Evolutionary conservation across 2,888 invertebrate species (phyloP), one percentile per base, ranked within the genome.

Genomic region (Xanthostigma xanthostigma): DNA sequence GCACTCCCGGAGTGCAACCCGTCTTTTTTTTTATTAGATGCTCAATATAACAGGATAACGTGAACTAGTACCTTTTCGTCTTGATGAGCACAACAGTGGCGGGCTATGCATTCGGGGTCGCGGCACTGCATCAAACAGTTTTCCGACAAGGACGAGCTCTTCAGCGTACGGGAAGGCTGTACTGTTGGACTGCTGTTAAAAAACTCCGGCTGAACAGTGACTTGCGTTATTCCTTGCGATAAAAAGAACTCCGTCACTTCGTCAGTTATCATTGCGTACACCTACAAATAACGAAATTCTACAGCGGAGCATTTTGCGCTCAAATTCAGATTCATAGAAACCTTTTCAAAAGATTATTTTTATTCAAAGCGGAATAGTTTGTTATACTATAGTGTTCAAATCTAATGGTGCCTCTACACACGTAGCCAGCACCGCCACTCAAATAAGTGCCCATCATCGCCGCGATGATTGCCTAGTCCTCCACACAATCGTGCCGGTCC

Each of bases 151-250:
- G 49, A 49, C 54, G 56, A 41, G 52, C 45, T 45, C 49, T 62
- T 9, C 36, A 9, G 14, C 13, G 1, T 36, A 14, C 4, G 9
- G 37, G 11, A 5, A 36, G 6, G 36, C 4, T 17, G 17, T 11
- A 8, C 9, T 14, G 13, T 14, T 12, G 12, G 36, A 13, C 44
- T 17, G 12, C n/a, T 14, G 33, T 36, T 58, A 54, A 59, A 66
- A 61, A 91, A 92, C 64, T 92, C 92, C 0, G 92, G 91, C 62
- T 92, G 92, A 56, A 92, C 78, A 0, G 92, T 89, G 9, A 89
- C 84, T 53, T 85, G 79, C 3, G 83, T 79, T 46, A 91, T 88
- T 5, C 90, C 90, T 61, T 86, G 81, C 12, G 83, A 79, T 48
- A 78, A 73, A 62, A 92, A 87, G 60, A 88, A 85, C 27, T 79